Evolutionary conservation across 2,888 invertebrate species (phyloP), one percentile per base, ranked within the genome.

Genomic region (Anticlea derivata): DNA sequence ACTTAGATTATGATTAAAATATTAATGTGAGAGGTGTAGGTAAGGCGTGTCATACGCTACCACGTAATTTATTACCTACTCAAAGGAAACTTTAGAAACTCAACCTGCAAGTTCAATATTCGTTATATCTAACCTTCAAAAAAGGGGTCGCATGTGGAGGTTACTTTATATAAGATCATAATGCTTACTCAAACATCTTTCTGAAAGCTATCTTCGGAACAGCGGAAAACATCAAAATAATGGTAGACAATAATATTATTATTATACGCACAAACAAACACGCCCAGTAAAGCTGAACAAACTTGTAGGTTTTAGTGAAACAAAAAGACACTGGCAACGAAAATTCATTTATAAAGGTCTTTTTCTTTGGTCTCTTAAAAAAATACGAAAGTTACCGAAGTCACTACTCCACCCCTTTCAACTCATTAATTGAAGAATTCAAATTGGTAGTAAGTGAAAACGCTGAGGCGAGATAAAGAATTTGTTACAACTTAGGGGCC

Each of bases 401-500:
- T 54, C 55, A 31, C 55, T 58, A 59, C 64, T 39, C 63, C 64
- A 63, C 63, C 58, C 60, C 56, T 63, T 59, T 62, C 61, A 61
- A 60, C 67, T 70, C 66, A 66, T 70, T 67, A 68, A 63, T 58
- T 58, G 65, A 63, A 65, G 69, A 73, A 74, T 78, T 77, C 75
- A 75, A 78, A 81, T 77, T 81, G 75, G 62, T 76, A 72, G 73
- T 78, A 73, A 78, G 76, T 77, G 80, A 79, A 78, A 79, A 80
- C 72, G 73, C 68, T 70, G 73, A 75, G 78, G 77, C 78, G 78
- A 78, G 83, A 83, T 83, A 85, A 85, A 84, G 83, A 83, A 83
- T 83, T 85, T 82, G 79, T 78, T 75, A 75, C 76, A 78, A 82
- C 79, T 81, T 77, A 72, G 70, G 69, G 74, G 70, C 69, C 70